Evolutionary conservation across 1,140 invertebrate genomes (phyloP), one percentile per base, ranked within the genome.

Genomic region (Atopsyche davidsoni): DNA sequence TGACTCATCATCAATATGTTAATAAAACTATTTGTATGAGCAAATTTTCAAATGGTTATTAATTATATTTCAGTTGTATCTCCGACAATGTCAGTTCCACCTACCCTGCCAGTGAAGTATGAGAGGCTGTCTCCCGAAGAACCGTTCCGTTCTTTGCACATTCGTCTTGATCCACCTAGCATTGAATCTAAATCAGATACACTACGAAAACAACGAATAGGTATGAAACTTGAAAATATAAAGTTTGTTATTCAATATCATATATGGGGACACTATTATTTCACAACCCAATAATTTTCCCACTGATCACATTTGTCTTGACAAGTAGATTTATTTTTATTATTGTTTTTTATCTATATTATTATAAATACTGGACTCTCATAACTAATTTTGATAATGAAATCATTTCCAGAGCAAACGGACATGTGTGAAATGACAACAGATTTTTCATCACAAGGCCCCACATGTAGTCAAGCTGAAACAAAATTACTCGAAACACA

Each of bases 361-460:
- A 25, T 41, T 18, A 21, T 17, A 17, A 44, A 17, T 46, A 6
- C 6, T 46, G 35, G 7, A 32, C 21, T 32, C 21, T 34, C n/a
- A 3, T 13, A 13, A 34, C 10, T 45, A 19, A 32, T 3, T 18
- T 19, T 32, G 3, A 10, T 2, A 32, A 2, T n/a, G 19, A n/a
- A 10, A 11, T 13, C 21, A 19, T 16, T 50, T 35, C 28, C 48
- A 49, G 46, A 47, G 10, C 39, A 45, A 28, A 51, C 54, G 11
- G 49, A 50, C 17, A 52, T 57, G 49, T 57, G 54, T 25, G 54
- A 57, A 46, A 48, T 57, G 54, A 38, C 42, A 24, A 51, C 49
- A 0, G 49, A 48, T 17, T 53, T 53, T 19, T 18, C 51, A 1
- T 25, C 45, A 0, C 32, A 48, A n/a, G n/a, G n/a, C n/a, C n/a